A percentile compares a stretch with the other conserved stretches of the same genome.
Conservation (phyloP, 2,113 vertebrate species). For the Prinia subflava region DNA sequence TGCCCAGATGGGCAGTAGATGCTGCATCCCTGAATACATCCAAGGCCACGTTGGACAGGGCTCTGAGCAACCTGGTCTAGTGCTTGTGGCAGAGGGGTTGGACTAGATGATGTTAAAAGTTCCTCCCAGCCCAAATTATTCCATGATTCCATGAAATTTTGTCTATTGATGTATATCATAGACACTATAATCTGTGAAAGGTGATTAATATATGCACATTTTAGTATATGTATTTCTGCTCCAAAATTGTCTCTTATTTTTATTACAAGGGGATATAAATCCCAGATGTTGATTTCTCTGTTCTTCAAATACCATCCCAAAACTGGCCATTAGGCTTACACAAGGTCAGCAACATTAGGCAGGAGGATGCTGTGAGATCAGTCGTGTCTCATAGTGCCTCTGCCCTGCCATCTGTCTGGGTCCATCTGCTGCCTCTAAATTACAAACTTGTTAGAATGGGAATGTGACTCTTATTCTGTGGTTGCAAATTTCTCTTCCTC, state of each 20-base stretch:
- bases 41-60: rapidly evolving
- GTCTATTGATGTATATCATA: background rate
- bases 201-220: background rate
- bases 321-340: background rate
- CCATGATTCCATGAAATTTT: background rate
- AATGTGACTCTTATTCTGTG: background rate
- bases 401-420: background rate
- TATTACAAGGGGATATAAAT: background rate
- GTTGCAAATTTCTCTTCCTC: background rate
- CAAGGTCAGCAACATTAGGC: background rate
- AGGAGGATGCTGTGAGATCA: background rate
- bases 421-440: background rate
- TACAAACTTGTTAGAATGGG: background rate
- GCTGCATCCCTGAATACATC: rapidly evolving
- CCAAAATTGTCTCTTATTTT: background rate
- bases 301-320: background rate
- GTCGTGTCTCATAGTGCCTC: background rate
- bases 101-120: background rate
- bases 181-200: background rate
- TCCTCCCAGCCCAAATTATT: background rate
- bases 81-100: background rate
- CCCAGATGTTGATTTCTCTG: background rate
- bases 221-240: background rate
- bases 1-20: background rate
- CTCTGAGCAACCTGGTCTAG: background rate